Evolutionary conservation across 2,888 invertebrate species (phyloP).

Genomic region (Monopis laevigella): DNA sequence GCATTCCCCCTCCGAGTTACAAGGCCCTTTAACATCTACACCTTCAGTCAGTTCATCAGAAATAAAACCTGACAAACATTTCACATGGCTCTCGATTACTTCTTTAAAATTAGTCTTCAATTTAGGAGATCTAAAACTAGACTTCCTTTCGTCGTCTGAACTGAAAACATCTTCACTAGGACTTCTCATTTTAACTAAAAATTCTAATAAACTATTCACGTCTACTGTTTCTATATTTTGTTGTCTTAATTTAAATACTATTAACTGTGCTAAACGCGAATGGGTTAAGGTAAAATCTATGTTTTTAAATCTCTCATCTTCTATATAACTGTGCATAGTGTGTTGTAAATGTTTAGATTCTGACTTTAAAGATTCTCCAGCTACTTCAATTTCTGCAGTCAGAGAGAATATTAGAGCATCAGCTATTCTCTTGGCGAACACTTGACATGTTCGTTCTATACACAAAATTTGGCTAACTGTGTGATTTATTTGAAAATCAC

Average conservation of each 20-base stretch:
- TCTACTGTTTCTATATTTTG: constrained; percentile 49
- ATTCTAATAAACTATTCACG: constrained; percentile 42
- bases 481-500: constrained; percentile 37
- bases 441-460: constrained; percentile 59
- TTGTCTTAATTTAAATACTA: constrained; percentile 67
- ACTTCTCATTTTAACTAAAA: constrained; percentile 45
- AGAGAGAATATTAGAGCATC: constrained; percentile 69
- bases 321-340: constrained; percentile 74
- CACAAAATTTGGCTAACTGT: constrained; percentile 50
- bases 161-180: constrained; percentile 65
- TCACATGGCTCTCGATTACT: constrained; percentile 44
- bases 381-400: constrained; percentile 62
- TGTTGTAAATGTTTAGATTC: constrained; percentile 76
- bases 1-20: constrained; percentile 67
- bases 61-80: constrained; percentile 52
- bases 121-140: constrained; percentile 20
- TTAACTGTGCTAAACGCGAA: constrained; percentile 70
- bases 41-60: constrained; percentile 45
- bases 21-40: constrained; percentile 46
- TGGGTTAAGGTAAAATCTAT: constrained; percentile 74
- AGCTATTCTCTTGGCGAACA: constrained; percentile 76
- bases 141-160: constrained; percentile 63
- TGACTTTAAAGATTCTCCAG: constrained; percentile 67
- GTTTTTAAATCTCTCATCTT: constrained; percentile 70
- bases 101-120: constrained; percentile 23